Percentiles rank a stretch among this genome's conserved stretches.
phyloP scores from a whole-genome alignment of 2,113 vertebrate genomes.

The Dasyprocta punctata region DNA sequence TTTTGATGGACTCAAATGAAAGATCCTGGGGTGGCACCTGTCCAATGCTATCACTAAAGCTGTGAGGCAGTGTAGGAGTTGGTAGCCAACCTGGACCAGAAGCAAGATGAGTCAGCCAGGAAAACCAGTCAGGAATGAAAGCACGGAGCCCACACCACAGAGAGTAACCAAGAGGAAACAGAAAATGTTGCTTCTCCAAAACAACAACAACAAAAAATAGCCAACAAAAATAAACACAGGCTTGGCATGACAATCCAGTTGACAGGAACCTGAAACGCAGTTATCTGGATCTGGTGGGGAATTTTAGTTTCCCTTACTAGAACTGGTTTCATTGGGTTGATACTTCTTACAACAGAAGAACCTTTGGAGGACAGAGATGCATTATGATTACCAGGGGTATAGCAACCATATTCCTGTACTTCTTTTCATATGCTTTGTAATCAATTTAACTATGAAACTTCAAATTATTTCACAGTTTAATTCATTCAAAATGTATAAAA shows the following conservation, averaged over 20 bases:
- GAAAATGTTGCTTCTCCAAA: background rate
- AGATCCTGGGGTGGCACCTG: background rate
- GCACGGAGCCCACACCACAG: background rate
- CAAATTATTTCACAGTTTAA: background rate
- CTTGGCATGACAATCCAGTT: background rate
- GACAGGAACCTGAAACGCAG: background rate
- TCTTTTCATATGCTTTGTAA: background rate
- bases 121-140: background rate
- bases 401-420: background rate
- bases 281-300: background rate
- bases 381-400: background rate
- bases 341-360: background rate
- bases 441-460: background rate
- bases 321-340: background rate
- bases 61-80: background rate
- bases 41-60: background rate
- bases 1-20: slow-evolving; percentile 9
- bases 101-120: background rate
- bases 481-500: background rate
- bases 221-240: background rate
- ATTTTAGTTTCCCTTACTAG: background rate
- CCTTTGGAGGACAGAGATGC: background rate
- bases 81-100: background rate
- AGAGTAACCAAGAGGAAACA: background rate
- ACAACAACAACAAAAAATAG: background rate